These are phyloP conservation scores for Panthera tigris DNA, from an alignment of 2,113 vertebrate species.

Conservation along the genomic window DNA sequence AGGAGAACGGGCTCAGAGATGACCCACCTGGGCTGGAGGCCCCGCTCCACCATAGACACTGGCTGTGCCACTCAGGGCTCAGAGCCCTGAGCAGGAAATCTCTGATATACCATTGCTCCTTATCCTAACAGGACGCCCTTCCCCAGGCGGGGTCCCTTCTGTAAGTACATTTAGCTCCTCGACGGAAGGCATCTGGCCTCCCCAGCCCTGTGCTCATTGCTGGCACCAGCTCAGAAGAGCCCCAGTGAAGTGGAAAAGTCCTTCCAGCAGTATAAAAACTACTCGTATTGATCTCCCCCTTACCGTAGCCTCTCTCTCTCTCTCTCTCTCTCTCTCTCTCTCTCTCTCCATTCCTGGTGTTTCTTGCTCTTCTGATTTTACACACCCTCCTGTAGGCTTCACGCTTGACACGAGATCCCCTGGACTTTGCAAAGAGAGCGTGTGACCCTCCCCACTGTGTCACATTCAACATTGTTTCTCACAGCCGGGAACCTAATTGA, in stretches of 20 bases:
- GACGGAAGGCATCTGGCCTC: not conserved
- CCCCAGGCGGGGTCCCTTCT: not conserved
- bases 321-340: not conserved
- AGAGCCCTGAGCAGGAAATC: not conserved
- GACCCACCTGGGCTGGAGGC: not conserved
- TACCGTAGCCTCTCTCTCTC: not conserved
- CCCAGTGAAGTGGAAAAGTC: not conserved
- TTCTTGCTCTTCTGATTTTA: not conserved
- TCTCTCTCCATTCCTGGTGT: not conserved
- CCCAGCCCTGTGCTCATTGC: not conserved
- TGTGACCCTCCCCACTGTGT: not conserved
- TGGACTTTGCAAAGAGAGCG: not conserved
- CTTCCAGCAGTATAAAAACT: not conserved
- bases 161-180: not conserved
- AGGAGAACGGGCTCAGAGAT: not conserved
- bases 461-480: not conserved
- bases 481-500: not conserved
- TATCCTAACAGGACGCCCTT: not conserved
- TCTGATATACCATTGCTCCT: not conserved
- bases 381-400: not conserved
- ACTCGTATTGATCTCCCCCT: not conserved
- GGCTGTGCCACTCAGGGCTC: not conserved
- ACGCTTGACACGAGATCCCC: not conserved
- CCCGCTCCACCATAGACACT: not conserved
- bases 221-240: not conserved